Evolutionary conservation across 37 sponge, comb jelly and placozoan genomes (phyloP).

Genomic region (Eunapius fragilis): DNA sequence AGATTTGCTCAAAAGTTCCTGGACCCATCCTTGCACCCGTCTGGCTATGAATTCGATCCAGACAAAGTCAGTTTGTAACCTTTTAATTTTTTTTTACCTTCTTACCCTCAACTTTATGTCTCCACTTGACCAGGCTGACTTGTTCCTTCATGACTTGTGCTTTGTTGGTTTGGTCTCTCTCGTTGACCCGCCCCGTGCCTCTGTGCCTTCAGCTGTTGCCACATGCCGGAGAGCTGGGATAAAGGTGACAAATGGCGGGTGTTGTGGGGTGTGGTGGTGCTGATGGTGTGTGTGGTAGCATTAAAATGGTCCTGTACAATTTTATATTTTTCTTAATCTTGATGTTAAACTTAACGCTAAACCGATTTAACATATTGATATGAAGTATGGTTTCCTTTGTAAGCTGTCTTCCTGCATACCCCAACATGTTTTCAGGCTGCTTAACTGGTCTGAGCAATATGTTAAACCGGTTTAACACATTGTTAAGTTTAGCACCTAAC

Average conservation of each 20-base stretch:
- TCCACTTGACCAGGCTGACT: constrained; percentile 81
- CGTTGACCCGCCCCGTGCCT: constrained; percentile 94
- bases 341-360: too few species aligned
- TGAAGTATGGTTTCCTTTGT: too few species aligned
- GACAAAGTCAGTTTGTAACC: constrained; percentile 53
- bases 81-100: not conserved
- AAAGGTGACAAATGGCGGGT: constrained; percentile 53
- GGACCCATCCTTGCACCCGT: constrained; percentile 63
- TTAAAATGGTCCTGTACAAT: not conserved
- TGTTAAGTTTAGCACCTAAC: too few species aligned
- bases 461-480: too few species aligned
- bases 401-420: too few species aligned
- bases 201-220: constrained; percentile 91
- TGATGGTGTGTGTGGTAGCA: not conserved
- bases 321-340: too few species aligned
- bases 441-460: too few species aligned
- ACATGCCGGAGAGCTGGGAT: constrained; percentile 97
- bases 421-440: too few species aligned
- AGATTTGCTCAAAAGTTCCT: constrained; percentile 83
- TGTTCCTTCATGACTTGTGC: constrained; percentile 82
- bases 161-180: constrained; percentile 96
- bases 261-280: not conserved
- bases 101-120: not conserved
- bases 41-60: constrained; percentile 79
- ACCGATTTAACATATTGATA: too few species aligned